Percentiles rank a stretch among this genome's conserved stretches.
Evolutionary conservation across 2,113 vertebrate genomes (phyloP).

Genomic region (Rhabdornis inornatus): DNA sequence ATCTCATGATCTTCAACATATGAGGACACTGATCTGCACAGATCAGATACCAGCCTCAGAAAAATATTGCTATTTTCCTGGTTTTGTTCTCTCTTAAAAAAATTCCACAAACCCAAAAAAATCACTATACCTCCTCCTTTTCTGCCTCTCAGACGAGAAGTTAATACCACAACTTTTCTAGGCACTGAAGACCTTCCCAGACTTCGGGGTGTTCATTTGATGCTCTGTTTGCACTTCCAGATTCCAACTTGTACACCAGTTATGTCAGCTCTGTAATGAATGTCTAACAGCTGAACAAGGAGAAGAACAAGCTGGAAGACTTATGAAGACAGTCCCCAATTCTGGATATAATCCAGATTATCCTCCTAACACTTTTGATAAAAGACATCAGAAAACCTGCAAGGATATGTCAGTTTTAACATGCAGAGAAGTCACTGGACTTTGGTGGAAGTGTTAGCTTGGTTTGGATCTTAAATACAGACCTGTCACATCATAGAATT

Average conservation of each 20-base stretch:
- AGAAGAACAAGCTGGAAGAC: neutral
- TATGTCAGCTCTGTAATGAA: neutral
- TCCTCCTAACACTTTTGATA: neutral
- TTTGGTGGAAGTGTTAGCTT: neutral
- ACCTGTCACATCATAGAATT: neutral
- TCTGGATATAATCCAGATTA: neutral
- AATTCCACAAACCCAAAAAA: fast-evolving
- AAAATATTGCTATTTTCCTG: neutral
- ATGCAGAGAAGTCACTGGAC: neutral
- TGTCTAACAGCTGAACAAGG: neutral
- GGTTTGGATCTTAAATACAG: neutral
- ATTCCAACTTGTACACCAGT: neutral
- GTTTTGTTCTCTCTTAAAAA: neutral
- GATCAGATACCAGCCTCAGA: neutral
- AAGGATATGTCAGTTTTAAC: neutral
- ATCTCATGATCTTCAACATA: neutral
- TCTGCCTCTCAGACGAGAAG: neutral
- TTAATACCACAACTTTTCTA: neutral
- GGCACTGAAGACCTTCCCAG: neutral
- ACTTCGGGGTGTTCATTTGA: neutral
- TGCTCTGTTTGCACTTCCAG: neutral
- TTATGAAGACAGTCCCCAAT: neutral
- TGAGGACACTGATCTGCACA: fast-evolving
- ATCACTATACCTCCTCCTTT: neutral
- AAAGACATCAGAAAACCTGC: neutral